Evolutionary conservation across 2,888 invertebrate genomes (phyloP).

Genomic region (Thymelicus lineola): DNA sequence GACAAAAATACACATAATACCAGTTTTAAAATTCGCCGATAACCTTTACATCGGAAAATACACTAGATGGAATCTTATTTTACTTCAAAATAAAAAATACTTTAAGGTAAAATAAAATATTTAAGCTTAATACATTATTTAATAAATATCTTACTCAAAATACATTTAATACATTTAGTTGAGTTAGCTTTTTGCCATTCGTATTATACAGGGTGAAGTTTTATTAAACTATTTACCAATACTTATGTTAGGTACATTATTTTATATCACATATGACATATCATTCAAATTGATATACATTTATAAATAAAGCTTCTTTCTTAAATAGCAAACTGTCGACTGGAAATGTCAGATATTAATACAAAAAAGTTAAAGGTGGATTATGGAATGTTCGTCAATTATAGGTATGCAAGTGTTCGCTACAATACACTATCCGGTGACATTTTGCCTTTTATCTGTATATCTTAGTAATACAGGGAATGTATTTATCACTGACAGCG

Average conservation of each 20-base stretch:
- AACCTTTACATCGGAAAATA: constrained; percentile 64
- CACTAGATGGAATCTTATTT: constrained; percentile 62
- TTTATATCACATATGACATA: constrained; percentile 83
- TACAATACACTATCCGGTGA: constrained; percentile 36
- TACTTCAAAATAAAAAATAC: constrained; percentile 56
- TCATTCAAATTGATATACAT: constrained; percentile 75
- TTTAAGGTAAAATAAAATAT: constrained; percentile 64
- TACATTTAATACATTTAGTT: constrained; percentile 44
- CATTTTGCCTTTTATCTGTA: constrained; percentile 37
- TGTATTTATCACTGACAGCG: constrained; percentile 29
- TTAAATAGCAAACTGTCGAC: constrained; percentile 64
- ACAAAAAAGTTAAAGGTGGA: constrained; percentile 31
- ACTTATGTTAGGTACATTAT: constrained; percentile 62
- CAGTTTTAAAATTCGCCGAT: constrained; percentile 58
- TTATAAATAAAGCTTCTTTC: constrained; percentile 68
- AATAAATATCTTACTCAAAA: constrained; percentile 71
- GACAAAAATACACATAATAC: constrained; percentile 49
- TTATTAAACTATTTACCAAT: constrained; percentile 56
- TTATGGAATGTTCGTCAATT: constrained; percentile 37
- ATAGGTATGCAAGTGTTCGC: constrained; percentile 18
- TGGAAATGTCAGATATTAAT: constrained; percentile 57
- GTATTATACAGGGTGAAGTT: constrained; percentile 60
- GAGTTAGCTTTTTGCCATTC: constrained; percentile 58
- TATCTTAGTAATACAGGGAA: constrained; percentile 31
- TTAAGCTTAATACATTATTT: constrained; percentile 59